Base-by-base conservation (phyloP, 2,888 invertebrate species). In the Monoplex corrugatus region DNA sequence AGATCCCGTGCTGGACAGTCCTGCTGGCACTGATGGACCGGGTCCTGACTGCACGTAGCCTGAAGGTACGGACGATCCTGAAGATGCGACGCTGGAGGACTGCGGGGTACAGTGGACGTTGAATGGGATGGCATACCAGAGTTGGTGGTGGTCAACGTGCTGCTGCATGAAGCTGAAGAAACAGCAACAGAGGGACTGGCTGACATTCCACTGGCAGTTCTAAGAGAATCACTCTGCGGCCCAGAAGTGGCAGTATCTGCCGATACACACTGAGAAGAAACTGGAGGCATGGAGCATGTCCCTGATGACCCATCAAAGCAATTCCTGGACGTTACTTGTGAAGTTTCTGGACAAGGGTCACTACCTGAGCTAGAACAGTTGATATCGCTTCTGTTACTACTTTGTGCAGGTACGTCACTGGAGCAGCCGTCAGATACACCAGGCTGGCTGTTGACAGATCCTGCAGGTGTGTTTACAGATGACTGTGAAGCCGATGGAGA, bases 1-100 rank as follows among this genome's bases (percentile, higher is more conserved):
- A 75, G 75, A 23, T 75, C 16, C 75, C 38, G 75, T 38, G 38
- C 38, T 16, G 13, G 75, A 35, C 38, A 38, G 23, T 75, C 38
- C 38, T 75, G 75, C 35, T 38, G 75, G 38, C 75, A 75, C 75
- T 16, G 78, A 80, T 28, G 78, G 43, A 80, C 43, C 23, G 43
- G 40, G 43, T 40, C 78, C 78, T 80, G 78, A 43, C 40, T 80
- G 32, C 43, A 43, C 43, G 43, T 2, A 80, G 40, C 78, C 78
- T 80, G 78, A 43, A 43, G 78, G 78, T 2, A 80, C 78, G 8
- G 40, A 43, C 2, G 78, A 80, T 40, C 40, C 40, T 5, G 28
- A 43, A 80, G 78, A 43, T 43, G 28, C 43, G 43, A 28, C 78
- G 43, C 78, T 80, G 43, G 78, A 80, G 28, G 78, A 43, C 78